A percentile compares a stretch with the other conserved stretches of the same genome.
Evolutionary conservation across 2,888 invertebrate genomes (phyloP).

Genomic region (Xiphydria camelus): DNA sequence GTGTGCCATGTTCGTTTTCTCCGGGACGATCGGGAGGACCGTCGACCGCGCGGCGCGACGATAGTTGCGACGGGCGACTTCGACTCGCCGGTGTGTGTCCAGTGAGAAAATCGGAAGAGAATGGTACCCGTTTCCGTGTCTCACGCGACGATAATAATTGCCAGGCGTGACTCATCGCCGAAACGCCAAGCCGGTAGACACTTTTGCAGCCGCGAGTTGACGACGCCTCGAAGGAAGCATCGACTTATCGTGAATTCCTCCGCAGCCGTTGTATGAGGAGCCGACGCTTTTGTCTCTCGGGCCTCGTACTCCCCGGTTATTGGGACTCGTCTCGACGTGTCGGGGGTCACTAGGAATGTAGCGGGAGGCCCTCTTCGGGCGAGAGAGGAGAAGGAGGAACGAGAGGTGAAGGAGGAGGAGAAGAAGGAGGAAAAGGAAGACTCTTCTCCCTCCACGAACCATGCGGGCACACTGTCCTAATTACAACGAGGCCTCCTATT

Average conservation of each 20-base stretch:
- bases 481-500: conserved; percentile 54
- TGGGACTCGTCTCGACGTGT: conserved; percentile 49
- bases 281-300: conserved; percentile 43
- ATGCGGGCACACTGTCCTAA: conserved; percentile 59
- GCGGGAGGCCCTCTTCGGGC: conserved; percentile 43
- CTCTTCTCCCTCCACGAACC: conserved; percentile 36
- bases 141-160: too few relatives aligned
- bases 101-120: too few relatives aligned
- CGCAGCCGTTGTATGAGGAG: too few relatives aligned
- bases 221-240: too few relatives aligned
- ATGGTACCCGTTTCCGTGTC: too few relatives aligned
- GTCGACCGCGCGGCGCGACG: too few relatives aligned
- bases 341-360: conserved; percentile 52
- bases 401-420: conserved; percentile 23
- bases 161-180: too few relatives aligned
- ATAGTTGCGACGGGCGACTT: too few relatives aligned
- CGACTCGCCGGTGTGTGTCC: too few relatives aligned
- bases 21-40: not conserved
- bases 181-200: too few relatives aligned
- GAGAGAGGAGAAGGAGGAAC: conserved; percentile 14
- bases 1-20: conserved; percentile 15
- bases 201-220: too few relatives aligned
- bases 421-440: conserved; percentile 25
- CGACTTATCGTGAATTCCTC: too few relatives aligned
- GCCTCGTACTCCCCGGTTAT: conserved; percentile 34